Conservation (phyloP, 2,113 vertebrate genomes). For the Albula glossodonta region DNA sequence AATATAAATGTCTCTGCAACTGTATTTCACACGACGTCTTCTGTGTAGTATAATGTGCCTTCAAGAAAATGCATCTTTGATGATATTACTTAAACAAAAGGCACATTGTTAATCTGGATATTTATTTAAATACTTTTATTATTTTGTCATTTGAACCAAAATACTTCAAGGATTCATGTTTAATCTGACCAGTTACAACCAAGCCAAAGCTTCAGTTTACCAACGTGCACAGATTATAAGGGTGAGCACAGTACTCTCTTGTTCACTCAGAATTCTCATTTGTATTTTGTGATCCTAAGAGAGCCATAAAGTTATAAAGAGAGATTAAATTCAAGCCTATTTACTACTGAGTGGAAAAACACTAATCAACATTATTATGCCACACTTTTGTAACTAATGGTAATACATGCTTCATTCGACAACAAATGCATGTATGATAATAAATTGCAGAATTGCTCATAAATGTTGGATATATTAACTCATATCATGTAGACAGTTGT, state of each 20-base stretch:
- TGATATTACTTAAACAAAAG: slow-evolving; percentile 52
- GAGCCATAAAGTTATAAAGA: neutral
- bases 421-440: neutral
- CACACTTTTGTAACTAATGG: neutral
- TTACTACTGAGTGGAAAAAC: neutral
- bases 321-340: slow-evolving; percentile 1
- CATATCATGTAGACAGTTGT: neutral
- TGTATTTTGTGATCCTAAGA: neutral
- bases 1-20: slow-evolving; percentile 65
- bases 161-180: neutral
- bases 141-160: neutral
- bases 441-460: slow-evolving; percentile 22
- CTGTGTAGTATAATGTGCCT: slow-evolving; percentile 64
- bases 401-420: neutral
- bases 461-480: slow-evolving; percentile 15
- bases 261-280: neutral
- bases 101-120: slow-evolving; percentile 43
- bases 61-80: slow-evolving; percentile 53
- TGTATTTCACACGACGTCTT: slow-evolving; percentile 51
- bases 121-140: slow-evolving; percentile 21
- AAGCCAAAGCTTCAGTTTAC: neutral
- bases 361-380: neutral
- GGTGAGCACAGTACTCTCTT: neutral
- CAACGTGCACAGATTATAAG: neutral
- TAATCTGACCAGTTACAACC: neutral